phyloP scores from a whole-genome alignment of 2,113 vertebrate genomes.

The Poeciliopsis occidentalis region DNA sequence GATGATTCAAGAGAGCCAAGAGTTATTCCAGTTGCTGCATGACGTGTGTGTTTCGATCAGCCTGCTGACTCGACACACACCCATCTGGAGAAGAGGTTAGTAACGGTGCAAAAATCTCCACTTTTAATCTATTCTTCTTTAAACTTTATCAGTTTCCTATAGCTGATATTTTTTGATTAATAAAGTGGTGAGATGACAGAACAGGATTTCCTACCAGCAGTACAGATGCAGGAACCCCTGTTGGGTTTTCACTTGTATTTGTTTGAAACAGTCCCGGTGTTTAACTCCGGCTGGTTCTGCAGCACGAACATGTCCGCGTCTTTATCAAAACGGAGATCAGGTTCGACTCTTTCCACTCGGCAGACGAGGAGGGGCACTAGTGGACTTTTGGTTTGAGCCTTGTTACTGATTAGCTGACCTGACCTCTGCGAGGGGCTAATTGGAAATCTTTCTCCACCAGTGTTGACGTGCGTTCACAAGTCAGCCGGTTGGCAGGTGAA shows the following conservation, averaged over 20 bases:
- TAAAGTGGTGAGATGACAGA: conserved; percentile 35
- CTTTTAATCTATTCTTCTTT: not conserved
- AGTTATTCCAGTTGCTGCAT: conserved; percentile 16
- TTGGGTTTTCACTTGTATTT: conserved; percentile 11
- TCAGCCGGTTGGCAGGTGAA: not conserved
- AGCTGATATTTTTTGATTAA: conserved; percentile 17
- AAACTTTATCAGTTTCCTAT: not conserved
- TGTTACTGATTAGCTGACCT: conserved; percentile 52
- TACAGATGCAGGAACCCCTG: conserved; percentile 7
- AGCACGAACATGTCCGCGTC: not conserved
- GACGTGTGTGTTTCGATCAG: conserved; percentile 34
- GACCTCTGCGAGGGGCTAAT: conserved; percentile 15
- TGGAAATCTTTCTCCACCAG: conserved; percentile 19
- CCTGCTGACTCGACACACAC: conserved; percentile 31
- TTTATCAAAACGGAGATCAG: not conserved
- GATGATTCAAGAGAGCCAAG: conserved; percentile 38
- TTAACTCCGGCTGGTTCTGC: conserved; percentile 16
- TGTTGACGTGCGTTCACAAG: not conserved
- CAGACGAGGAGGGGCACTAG: conserved; percentile 4
- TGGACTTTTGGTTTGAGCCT: not conserved
- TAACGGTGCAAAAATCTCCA: not conserved
- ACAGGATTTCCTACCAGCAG: conserved; percentile 49
- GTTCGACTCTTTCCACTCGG: not conserved
- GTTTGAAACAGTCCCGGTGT: conserved; percentile 7
- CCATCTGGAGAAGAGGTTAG: conserved; percentile 44